Base-by-base conservation (phyloP, 1,140 invertebrate species). In the Cydia splendana region DNA sequence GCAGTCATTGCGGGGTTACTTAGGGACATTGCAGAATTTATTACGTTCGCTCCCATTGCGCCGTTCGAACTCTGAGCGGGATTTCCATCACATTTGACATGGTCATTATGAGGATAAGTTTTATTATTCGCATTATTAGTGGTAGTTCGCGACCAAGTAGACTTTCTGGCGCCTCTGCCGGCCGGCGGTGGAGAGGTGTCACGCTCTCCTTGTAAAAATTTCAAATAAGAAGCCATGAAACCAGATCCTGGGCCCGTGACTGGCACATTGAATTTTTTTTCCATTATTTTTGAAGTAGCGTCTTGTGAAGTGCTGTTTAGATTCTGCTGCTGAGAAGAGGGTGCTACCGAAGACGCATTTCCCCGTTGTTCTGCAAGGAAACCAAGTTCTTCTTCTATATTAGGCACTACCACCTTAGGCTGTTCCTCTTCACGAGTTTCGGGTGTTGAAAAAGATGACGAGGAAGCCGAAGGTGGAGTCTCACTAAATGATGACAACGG, bases 221-320 rank as follows among this genome's bases (percentile, higher is more conserved):
- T 97, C 57, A 97, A 93, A 93, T 97, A 97, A 90, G 96, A 97
- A 81, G 95, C 96, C 96, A 97, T 97, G 88, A 97, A 97, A 77
- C 96, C 96, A 38, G 95, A 95, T 81, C 96, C 95, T 81, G 94
- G 95, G 88, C 94, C 95, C 88, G 93, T 95, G 81, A 93, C 94
- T 78, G 93, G 94, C 82, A 89, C 93, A 86, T 87, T 94, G 84
- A 88, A 93, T 89, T 94, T 95, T 89, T 88, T 93, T 87, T 94
- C 93, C 87, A 91, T 90, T 80, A 93, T 85, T 92, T 94, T 94
- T 81, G 92, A 86, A 86, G 88, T 88, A 85, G 85, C 82, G 84
- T 93, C 92, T 88, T 93, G 91, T 82, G 91, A 89, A 87, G 87
- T 88, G 83, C 82, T 90, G 86, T 91, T 92, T 80, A 91, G 88